Evolutionary conservation across 2,113 vertebrate species (phyloP).

Genomic region (Scalopus aquaticus): DNA sequence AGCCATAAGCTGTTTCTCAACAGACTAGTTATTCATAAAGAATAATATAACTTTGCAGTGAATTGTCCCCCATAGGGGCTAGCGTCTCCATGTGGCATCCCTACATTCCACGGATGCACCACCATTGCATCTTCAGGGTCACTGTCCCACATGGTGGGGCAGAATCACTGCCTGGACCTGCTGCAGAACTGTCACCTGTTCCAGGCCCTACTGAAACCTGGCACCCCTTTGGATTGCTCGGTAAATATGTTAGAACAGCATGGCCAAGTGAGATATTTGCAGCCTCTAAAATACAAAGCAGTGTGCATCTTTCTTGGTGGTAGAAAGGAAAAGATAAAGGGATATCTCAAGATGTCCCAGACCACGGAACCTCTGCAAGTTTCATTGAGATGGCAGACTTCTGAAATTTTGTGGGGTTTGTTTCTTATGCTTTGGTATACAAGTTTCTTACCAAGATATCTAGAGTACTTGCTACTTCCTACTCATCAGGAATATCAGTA

Average conservation of each 20-base stretch:
- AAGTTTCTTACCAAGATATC: neutral
- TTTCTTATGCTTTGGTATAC: neutral
- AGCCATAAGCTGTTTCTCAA: neutral
- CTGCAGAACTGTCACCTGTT: neutral
- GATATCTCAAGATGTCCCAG: neutral
- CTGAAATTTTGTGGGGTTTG: neutral
- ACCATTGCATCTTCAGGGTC: neutral
- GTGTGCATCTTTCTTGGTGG: neutral
- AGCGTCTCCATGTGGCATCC: neutral
- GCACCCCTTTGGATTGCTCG: neutral
- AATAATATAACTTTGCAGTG: neutral
- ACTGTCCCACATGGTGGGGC: neutral
- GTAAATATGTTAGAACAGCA: neutral
- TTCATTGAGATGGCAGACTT: neutral
- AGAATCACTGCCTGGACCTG: neutral
- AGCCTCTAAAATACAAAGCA: neutral
- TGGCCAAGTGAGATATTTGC: neutral
- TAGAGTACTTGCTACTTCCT: neutral
- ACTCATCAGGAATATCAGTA: neutral
- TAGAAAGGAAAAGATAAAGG: neutral
- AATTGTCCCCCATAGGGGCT: neutral
- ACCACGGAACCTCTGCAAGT: neutral
- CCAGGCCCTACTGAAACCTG: neutral
- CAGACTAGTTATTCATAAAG: neutral
- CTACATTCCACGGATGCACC: neutral